Conservation (phyloP, 2,113 vertebrate species). For the Sylvilagus bachmani region DNA sequence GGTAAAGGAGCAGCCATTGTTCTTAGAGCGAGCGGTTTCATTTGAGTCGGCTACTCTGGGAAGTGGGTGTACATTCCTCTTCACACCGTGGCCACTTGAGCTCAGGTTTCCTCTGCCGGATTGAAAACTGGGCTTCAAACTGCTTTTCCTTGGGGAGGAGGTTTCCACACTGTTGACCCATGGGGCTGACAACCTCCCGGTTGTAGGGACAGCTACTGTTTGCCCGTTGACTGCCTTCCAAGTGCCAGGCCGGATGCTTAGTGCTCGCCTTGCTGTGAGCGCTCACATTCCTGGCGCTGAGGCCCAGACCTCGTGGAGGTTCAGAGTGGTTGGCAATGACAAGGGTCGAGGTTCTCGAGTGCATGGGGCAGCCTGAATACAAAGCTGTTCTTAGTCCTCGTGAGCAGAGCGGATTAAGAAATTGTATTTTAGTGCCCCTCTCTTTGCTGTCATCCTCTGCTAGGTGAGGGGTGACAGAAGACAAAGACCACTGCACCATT, state of each 20-base stretch:
- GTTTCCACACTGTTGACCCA: slow-evolving; percentile 48
- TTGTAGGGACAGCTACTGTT: not conserved
- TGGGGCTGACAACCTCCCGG: not conserved
- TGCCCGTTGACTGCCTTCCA: not conserved
- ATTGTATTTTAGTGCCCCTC: not conserved
- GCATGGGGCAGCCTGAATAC: not conserved
- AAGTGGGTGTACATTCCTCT: not conserved
- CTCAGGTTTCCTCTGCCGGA: not conserved
- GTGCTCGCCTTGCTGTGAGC: not conserved
- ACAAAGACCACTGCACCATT: not conserved
- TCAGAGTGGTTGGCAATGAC: not conserved
- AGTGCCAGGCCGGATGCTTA: not conserved
- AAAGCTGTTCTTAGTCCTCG: not conserved
- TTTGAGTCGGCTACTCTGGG: not conserved
- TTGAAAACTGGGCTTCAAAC: not conserved
- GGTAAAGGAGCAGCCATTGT: not conserved
- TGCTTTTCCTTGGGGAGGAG: not conserved
- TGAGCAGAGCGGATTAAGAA: slow-evolving; percentile 21
- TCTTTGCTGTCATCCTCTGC: not conserved
- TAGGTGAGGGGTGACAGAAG: not conserved
- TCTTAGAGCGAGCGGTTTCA: not conserved
- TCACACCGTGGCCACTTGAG: not conserved
- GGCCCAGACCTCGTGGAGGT: not conserved
- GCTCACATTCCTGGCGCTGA: not conserved
- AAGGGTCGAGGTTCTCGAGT: not conserved